Evolutionary conservation across 2,797 vertebrate genomes (phyloP), one percentile per base, ranked within the genome.

Genomic region (Trematomus bernacchii): DNA sequence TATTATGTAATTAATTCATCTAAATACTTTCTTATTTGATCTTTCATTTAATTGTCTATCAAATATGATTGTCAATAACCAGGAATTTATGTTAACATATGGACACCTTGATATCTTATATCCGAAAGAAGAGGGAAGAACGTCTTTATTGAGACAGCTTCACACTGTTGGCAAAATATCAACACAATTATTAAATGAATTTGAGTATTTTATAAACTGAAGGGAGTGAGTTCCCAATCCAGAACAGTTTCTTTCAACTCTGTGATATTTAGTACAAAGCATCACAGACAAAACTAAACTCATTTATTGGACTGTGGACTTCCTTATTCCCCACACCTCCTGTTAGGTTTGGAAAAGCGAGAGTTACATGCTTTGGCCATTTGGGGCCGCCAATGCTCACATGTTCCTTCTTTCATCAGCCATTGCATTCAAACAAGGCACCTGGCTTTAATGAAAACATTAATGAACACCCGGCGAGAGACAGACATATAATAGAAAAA

Each of bases 281-380:
- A 46, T 46, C 18, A 21, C 53, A 37, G 15, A 19, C 18, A 10
- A 70, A 37, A 30, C 16, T 1, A 42, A 59, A 43, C 43, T 63
- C 8, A 10, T 62, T 23, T 42, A 54, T 54, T 23, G 48, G 23
- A 54, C 57, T 59, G 15, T 52, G 19, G 15, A 12, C 9, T n/a
- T 43, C 54, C 54, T 59, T 44, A 23, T 42, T 27, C 33, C 51
- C 21, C 23, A n/a, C 0, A 11, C 27, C 62, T 51, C 33, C 23
- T 76, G 27, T 27, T 43, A 1, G 3, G 6, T 61, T 40, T 40
- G n/a, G 19, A 18, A 65, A 50, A 18, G 43, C n/a, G 10, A 27
- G 1, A 68, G 66, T 76, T 66, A 6, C 57, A 67, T 4, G 9
- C 46, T 73, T 76, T 78, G 63, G 10, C 78, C 83, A 67, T 68